A percentile compares a stretch with the other conserved stretches of the same genome.
phyloP scores from a whole-genome alignment of 2,113 vertebrate genomes.

The Hippocampus abdominalis region DNA sequence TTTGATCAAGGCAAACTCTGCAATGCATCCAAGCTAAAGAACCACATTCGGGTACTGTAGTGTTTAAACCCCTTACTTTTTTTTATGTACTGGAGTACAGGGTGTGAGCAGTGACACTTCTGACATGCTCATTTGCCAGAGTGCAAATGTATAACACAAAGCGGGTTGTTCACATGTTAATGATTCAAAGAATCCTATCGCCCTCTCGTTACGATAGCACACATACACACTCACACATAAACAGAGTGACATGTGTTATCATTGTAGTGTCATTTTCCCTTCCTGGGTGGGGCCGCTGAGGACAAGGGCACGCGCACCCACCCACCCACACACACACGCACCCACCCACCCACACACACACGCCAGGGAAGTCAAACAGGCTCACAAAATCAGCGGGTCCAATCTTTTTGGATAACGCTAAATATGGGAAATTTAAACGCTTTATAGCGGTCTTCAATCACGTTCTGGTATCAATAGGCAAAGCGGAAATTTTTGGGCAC shows the following conservation, averaged over 20 bases:
- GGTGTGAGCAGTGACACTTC: too few relatives aligned
- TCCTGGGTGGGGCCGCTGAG: conserved; percentile 6
- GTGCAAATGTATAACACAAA: background rate
- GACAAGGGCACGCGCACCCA: background rate
- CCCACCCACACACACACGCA: too few relatives aligned
- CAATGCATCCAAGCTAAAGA: too few relatives aligned
- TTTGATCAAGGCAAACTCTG: too few relatives aligned
- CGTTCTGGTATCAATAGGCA: background rate
- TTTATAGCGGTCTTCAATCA: background rate
- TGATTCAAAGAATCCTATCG: background rate
- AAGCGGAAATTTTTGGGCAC: background rate
- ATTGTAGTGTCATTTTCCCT: background rate
- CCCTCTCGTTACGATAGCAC: background rate
- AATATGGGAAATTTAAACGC: background rate
- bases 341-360: background rate
- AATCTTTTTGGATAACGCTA: background rate
- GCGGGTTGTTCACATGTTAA: background rate
- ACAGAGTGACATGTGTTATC: background rate
- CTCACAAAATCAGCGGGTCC: background rate
- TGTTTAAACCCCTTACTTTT: too few relatives aligned
- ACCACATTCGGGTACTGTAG: too few relatives aligned
- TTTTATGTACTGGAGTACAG: too few relatives aligned
- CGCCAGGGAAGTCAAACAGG: background rate
- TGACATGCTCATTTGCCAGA: background rate
- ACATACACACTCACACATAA: background rate